phyloP scores from a whole-genome alignment of 1,140 invertebrate genomes.

The Drosophila mauritiana region DNA sequence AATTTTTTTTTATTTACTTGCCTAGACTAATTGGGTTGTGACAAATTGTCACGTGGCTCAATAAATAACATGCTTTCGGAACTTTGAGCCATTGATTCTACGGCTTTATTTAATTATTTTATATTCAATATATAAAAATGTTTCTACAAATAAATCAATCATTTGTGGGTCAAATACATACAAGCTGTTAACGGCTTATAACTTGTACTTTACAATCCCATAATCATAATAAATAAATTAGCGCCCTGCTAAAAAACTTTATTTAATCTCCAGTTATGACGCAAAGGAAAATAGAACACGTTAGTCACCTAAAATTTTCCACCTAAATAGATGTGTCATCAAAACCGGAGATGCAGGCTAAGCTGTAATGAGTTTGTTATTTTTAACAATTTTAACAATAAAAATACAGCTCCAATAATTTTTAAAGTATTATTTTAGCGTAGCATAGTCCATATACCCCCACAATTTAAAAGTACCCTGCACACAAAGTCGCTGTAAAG shows the following conservation, averaged over 20 bases:
- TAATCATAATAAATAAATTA: background rate
- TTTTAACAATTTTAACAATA: no score
- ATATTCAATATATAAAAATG: no score
- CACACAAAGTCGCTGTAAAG: conserved; percentile 8
- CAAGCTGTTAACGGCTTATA: no score
- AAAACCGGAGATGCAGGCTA: background rate
- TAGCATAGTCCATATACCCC: conserved; percentile 2
- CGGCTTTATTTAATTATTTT: no score
- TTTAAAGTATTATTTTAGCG: background rate
- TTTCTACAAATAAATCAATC: no score
- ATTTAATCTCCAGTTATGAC: background rate
- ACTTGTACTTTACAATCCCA: background rate
- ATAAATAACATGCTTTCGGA: no score
- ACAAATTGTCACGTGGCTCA: background rate
- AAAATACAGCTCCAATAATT: background rate
- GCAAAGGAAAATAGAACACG: background rate
- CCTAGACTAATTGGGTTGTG: background rate
- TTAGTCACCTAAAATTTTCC: background rate
- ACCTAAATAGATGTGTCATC: background rate
- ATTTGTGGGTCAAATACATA: no score
- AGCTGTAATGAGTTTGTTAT: no score
- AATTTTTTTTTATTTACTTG: background rate
- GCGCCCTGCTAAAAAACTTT: background rate
- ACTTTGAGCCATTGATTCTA: background rate
- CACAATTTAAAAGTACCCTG: background rate